Evolutionary conservation across 2,113 vertebrate species (phyloP), one percentile per base, ranked within the genome.

Genomic region (Hymenochirus boettgeri): DNA sequence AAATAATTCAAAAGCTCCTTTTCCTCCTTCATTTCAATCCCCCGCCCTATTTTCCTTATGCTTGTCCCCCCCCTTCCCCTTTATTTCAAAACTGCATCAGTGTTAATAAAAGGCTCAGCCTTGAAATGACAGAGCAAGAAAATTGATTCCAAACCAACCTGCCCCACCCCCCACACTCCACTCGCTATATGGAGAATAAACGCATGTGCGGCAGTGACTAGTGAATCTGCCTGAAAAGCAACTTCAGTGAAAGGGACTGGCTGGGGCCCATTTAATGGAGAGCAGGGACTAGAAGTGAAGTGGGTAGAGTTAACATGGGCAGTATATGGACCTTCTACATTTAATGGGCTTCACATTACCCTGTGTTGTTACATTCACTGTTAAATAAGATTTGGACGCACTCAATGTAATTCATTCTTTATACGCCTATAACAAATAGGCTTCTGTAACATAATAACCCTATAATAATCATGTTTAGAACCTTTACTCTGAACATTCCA

Each of bases 81-180:
- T 59, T 48, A 45, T 37, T 61, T 47, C 17, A 24, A 47, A 42
- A 10, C 42, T 26, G 56, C 37, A 56, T 31, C 25, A 46, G 5
- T 35, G 47, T 51, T 51, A 62, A 35, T 62, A 62, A 67, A 67
- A 59, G 33, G 33, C 11, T 45, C 33, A 52, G 57, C 45, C 59
- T 61, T 58, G 55, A 59, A 66, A 66, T 48, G 42, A 37, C 19
- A 48, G 29, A 37, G 29, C 24, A 66, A 25, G 46, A 21, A 69
- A 69, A 60, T 42, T 69, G 26, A 50, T 57, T 33, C 21, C 55
- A 19, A 48, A 15, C 19, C 18, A n/a, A n/a, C 47, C 47, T 21
- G 23, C 50, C 50, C 22, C 22, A 13, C 23, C 18, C 23, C 24
- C 23, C 10, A 3, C 17, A n/a, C 17, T 15, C 39, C 7, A 33